A percentile compares a stretch with the other conserved stretches of the same genome.
Conservation (phyloP, 2,797 vertebrate species). For the Chelon labrosus region DNA sequence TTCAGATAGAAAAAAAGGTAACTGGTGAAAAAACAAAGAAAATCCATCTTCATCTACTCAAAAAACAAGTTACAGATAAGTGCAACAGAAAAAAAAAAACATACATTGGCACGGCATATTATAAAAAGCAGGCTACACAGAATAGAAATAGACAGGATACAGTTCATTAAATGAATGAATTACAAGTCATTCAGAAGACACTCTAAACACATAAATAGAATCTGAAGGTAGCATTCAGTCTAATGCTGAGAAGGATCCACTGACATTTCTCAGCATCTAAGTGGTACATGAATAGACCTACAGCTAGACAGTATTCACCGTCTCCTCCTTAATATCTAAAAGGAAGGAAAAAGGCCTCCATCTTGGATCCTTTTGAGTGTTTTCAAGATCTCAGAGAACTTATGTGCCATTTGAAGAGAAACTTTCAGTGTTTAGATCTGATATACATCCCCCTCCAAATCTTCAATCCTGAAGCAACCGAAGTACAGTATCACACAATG, state of each 20-base stretch:
- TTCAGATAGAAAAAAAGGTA: conserved; percentile 23
- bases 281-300: conserved; percentile 16
- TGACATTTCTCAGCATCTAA: conserved; percentile 6
- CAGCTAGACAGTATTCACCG: conserved; percentile 15
- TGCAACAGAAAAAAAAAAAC: conserved; percentile 29
- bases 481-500: neutral
- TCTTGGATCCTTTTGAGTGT: conserved; percentile 11
- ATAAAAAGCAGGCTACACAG: conserved; percentile 46
- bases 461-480: neutral
- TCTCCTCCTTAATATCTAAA: conserved; percentile 16
- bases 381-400: conserved; percentile 24
- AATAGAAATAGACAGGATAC: conserved; percentile 27
- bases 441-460: neutral
- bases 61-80: conserved; percentile 23
- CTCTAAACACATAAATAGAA: conserved; percentile 33
- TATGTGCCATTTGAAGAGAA: neutral
- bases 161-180: conserved; percentile 38
- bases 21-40: conserved; percentile 1
- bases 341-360: neutral
- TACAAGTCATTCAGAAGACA: conserved; percentile 19
- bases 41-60: conserved; percentile 8
- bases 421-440: conserved; percentile 14
- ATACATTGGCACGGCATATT: conserved; percentile 66
- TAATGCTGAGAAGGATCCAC: conserved; percentile 2
- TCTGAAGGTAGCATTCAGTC: conserved; percentile 35